Base-by-base conservation (phyloP, 2,888 invertebrate genomes). In the Caenorhabditis japonica region DNA sequence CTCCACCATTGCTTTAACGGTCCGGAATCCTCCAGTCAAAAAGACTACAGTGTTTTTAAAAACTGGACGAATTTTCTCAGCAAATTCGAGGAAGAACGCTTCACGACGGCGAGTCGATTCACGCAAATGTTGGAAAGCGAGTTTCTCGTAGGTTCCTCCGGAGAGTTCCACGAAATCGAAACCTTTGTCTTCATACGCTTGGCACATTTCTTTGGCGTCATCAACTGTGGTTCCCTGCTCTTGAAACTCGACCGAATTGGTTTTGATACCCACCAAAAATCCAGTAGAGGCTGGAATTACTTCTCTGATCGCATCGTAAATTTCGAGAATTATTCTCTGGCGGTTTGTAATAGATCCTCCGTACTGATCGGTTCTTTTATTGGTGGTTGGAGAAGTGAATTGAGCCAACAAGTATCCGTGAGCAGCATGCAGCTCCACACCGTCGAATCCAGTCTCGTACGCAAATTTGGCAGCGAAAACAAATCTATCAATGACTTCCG, bases 231-330 rank as follows among this genome's bases (percentile, higher is more conserved):
- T 60, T 17, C 84, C 84, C 10, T 75, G 64, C 1, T 59, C 62
- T 73, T 83, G 83, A 41, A 83, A 83, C 38, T 83, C 83, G 2
- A 81, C 79, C 2, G 83, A 83, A 68, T 83, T 83, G n/a, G 81
- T 72, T 39, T 83, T 83, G 39, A 83, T 74, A 27, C 83, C 83
- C 12, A 83, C 58, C 8, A 82, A 36, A 27, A 83, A 83, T 0
- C 76, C 79, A 15, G 75, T 80, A 2, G 62, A 56, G 0, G 51
- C 60, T 1, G 83, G 81, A 39, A 83, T 76, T 38, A 61, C 60
- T 10, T 43, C 23, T 36, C 81, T 61, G 44, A 83, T 83, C 13
- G 75, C 77, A 17, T 82, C 74, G 34, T 73, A 81, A 19, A 83
- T 80, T 47, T 84, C 84, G 13, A 74, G 17, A n/a, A 83, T 62